A percentile compares a stretch with the other conserved stretches of the same genome.
Evolutionary conservation across 2,113 vertebrate species (phyloP).

Genomic region (Bettongia penicillata): DNA sequence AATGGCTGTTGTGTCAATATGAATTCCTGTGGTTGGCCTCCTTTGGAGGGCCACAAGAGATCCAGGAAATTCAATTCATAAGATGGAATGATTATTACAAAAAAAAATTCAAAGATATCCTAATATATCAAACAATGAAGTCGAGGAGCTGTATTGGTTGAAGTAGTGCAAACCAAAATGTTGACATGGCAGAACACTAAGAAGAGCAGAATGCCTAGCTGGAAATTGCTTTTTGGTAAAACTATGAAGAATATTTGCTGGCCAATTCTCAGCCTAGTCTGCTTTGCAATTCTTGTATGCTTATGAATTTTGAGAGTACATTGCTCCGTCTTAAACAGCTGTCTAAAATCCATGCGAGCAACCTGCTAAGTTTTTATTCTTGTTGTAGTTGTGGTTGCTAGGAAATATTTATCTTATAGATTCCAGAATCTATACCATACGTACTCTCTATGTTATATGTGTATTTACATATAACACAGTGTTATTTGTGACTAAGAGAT

Average conservation of each 20-base stretch:
- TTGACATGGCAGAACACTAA: constrained; percentile 40
- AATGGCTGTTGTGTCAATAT: constrained; percentile 53
- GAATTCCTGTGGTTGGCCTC: background rate
- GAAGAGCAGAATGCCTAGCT: constrained; percentile 28
- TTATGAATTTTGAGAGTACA: constrained; percentile 73
- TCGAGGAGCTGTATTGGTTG: rapidly evolving
- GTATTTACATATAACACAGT: background rate
- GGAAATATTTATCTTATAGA: background rate
- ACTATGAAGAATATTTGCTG: constrained; percentile 70
- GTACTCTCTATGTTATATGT: background rate
- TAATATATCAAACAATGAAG: constrained; percentile 34
- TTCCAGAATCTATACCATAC: background rate
- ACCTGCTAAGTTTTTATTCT: constrained; percentile 80
- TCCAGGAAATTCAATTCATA: constrained; percentile 63
- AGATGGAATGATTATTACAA: constrained; percentile 1
- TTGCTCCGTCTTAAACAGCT: constrained; percentile 70
- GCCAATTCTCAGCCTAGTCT: background rate
- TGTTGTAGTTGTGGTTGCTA: constrained; percentile 54
- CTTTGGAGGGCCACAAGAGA: constrained; percentile 43
- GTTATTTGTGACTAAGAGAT: constrained; percentile 3
- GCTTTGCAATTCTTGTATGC: constrained; percentile 50
- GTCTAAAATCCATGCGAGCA: constrained; percentile 70
- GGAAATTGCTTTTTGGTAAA: constrained; percentile 33
- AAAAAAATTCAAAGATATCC: constrained; percentile 36
- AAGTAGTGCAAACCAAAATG: constrained; percentile 51